Evolutionary conservation across 2,797 vertebrate species (phyloP), one percentile per base, ranked within the genome.

Genomic region (Pseudotriccus pelzelni): DNA sequence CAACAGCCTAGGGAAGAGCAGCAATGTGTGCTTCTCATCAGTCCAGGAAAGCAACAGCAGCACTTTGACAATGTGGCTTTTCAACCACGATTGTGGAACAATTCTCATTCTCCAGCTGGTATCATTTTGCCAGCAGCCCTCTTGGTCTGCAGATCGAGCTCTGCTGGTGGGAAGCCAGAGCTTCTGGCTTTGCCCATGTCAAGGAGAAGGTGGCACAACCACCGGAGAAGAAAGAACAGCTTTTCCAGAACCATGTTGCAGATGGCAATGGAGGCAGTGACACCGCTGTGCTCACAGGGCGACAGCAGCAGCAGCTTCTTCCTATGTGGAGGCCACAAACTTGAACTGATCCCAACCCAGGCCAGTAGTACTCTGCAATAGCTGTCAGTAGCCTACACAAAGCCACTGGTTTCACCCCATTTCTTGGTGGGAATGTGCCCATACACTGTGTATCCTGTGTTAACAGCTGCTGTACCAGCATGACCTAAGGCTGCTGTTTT

Each of bases 281-380:
- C 46, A 68, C 15, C 17, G 22, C 28, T 63, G 36, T 10, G 41
- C 44, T 46, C 30, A 59, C 0, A 0, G 23, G 12, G 9, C 0
- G 0, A 75, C 32, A 72, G 49, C 1, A 1, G 58, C 50, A 41
- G 13, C 30, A 74, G 50, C 58, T 82, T 55, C 58, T 70, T 47
- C 50, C 36, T 24, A 6, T 14, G 18, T 53, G 34, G 53, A 24
- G 19, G 8, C 23, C 34, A 27, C 43, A 23, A 1, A 30, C 18
- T 47, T 46, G 67, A 70, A 46, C 28, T 9, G 24, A 47, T 37
- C 39, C 43, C 69, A 81, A 24, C 15, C 24, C 14, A 56, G 41
- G 32, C 24, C 4, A 0, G 11, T 32, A 18, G 25, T 37, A 30
- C 25, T 13, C 25, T 49, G 24, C 18, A 41, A 25, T 3, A 80